These are phyloP conservation scores for Dolomedes plantarius DNA, from an alignment of 2,888 invertebrate species.

Conservation along the genomic window DNA sequence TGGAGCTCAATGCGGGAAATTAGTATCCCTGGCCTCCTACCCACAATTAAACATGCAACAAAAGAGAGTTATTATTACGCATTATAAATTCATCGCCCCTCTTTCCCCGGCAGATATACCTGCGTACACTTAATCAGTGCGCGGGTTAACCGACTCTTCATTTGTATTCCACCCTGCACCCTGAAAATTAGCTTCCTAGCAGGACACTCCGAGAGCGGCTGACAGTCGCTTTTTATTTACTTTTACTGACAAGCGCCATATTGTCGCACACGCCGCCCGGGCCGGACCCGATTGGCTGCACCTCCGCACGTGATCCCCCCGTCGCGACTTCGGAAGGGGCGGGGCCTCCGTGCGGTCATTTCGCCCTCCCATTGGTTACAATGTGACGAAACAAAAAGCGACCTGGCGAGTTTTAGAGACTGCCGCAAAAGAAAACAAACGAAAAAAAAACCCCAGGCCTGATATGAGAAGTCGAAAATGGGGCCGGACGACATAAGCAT, in stretches of 20 bases:
- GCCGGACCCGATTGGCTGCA: constrained; percentile 29
- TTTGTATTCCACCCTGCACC: background rate
- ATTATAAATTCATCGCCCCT: background rate
- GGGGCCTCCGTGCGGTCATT: constrained; percentile 33
- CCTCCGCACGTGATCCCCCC: constrained; percentile 41
- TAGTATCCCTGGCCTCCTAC: no score
- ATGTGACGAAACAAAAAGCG: constrained; percentile 42
- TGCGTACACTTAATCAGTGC: background rate
- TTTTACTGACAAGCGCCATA: no score
- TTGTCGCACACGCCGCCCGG: constrained; percentile 22
- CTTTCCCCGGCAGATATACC: background rate
- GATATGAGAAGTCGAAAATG: constrained; percentile 48
- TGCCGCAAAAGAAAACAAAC: constrained; percentile 23
- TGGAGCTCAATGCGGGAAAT: no score
- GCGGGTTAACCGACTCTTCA: background rate
- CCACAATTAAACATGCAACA: background rate
- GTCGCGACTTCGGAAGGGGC: constrained; percentile 32
- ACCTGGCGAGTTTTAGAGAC: constrained; percentile 29
- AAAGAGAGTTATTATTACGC: background rate
- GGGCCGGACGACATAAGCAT: constrained; percentile 52
- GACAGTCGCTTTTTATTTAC: background rate
- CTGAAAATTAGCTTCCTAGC: constrained; percentile 12
- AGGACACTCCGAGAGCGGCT: background rate
- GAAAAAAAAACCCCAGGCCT: constrained; percentile 22
- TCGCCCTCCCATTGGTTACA: constrained; percentile 58